These are phyloP conservation scores for Dorcus parallelipipedus DNA, from an alignment of 2,888 invertebrate species.

Conservation along the genomic window DNA sequence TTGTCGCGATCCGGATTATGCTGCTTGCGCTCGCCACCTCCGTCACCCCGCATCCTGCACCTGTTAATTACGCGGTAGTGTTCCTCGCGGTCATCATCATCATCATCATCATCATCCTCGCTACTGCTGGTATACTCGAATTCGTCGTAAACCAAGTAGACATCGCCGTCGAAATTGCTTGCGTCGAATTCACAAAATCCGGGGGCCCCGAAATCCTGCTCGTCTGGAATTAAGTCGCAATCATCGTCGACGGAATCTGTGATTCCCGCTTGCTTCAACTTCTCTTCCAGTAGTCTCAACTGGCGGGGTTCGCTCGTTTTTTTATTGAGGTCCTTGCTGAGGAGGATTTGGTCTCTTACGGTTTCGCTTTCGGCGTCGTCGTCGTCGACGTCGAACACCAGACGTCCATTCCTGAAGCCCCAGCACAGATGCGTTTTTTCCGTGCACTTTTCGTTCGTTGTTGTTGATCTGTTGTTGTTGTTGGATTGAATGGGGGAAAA, in stretches of 20 bases:
- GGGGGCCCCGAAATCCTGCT: slow-evolving; percentile 17
- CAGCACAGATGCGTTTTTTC: slow-evolving; percentile 25
- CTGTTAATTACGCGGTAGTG: slow-evolving; percentile 38
- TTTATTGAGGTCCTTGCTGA: slow-evolving; percentile 41
- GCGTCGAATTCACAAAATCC: slow-evolving; percentile 42
- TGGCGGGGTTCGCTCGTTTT: slow-evolving; percentile 28
- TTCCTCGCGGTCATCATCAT: slow-evolving; percentile 27
- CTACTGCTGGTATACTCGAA: slow-evolving; percentile 32
- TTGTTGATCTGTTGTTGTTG: slow-evolving; percentile 2
- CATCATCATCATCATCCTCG: slow-evolving; percentile 39
- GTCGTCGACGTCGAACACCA: slow-evolving; percentile 31
- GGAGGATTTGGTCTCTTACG: slow-evolving; percentile 26
- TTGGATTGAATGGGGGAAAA: slow-evolving; percentile 12
- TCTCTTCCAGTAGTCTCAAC: slow-evolving; percentile 51
- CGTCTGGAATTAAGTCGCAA: not conserved
- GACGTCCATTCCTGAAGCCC: slow-evolving; percentile 37
- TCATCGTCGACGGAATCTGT: slow-evolving; percentile 22
- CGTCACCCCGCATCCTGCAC: slow-evolving; percentile 40
- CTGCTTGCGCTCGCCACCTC: slow-evolving; percentile 41
- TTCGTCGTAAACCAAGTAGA: slow-evolving; percentile 45
- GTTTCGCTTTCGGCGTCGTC: slow-evolving; percentile 11
- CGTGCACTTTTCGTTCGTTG: not conserved
- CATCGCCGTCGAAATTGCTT: slow-evolving; percentile 33
- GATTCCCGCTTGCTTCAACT: slow-evolving; percentile 40
- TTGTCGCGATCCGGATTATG: slow-evolving; percentile 63